Base-by-base conservation (phyloP, 2,797 vertebrate genomes). In the Acanthopagrus latus region DNA sequence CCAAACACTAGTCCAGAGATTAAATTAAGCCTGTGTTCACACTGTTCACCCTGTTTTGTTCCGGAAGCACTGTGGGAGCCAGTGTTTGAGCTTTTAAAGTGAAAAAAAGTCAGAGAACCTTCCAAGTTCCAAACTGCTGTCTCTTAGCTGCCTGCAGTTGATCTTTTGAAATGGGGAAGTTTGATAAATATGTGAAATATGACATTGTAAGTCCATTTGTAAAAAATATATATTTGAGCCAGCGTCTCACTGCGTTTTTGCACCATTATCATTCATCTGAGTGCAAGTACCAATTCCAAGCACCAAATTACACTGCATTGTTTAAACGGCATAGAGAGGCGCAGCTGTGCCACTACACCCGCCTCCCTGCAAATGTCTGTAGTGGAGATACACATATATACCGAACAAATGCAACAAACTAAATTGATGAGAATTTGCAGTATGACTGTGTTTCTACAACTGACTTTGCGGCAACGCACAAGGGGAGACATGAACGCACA, bases 1-100 rank as follows among this genome's bases (percentile, higher is more conserved):
- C 62, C 70, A 62, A 81, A 86, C 79, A 75, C 52, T 27, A 18
- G 74, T 71, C 60, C 70, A 72, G 64, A 82, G 70, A 88, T 88
- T 75, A 41, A 64, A 82, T 85, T 71, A 78, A 47, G 60, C 46
- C 67, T 73, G 63, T 27, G 66, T 71, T 87, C 59, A 70, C 58
- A 74, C 70, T 64, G 56, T 55, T 68, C 20, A 41, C 55, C 57
- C 57, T 69, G 55, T 68, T 84, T 21, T 67, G 33, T 74, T 51
- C 17, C 43, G 47, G n/a, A 86, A 52, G 14, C 33, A 23, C 59
- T 33, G 46, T 7, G 14, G 44, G 41, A 33, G 21, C 10, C 13
- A 43, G 38, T 18, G 57, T 70, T 80, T 71, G 23, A 65, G 51
- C 21, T 63, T 52, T 63, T 1, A 27, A 4, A 7, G 27, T 13